phyloP scores from a whole-genome alignment of 2,113 vertebrate species.

The Mesocricetus auratus region DNA sequence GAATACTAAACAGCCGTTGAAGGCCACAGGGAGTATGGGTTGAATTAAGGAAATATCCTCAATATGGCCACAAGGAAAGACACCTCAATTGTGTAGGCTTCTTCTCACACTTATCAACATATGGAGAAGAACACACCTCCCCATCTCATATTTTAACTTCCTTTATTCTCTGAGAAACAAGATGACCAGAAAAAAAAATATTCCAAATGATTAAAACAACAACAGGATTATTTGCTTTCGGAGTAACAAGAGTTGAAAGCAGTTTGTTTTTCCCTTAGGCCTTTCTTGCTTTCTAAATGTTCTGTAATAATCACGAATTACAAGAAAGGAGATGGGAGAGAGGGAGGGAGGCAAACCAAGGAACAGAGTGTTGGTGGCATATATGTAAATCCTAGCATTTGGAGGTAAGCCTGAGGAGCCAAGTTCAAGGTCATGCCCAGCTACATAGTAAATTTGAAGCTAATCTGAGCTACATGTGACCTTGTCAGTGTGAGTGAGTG shows the following conservation, averaged over 20 bases:
- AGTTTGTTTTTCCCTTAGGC: conserved; percentile 19
- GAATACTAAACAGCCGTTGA: background rate
- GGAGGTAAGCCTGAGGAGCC: background rate
- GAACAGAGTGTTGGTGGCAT: background rate
- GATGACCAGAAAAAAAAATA: conserved; percentile 23
- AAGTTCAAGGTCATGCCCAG: background rate
- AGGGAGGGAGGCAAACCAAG: background rate
- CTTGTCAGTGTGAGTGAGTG: background rate
- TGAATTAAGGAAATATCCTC: background rate
- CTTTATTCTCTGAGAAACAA: conserved; percentile 37
- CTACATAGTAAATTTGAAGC: background rate
- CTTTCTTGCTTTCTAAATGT: conserved; percentile 52
- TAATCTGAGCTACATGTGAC: background rate
- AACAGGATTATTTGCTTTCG: conserved; percentile 6
- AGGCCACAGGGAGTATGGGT: background rate
- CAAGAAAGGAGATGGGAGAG: background rate
- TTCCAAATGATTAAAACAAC: background rate
- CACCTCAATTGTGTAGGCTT: background rate
- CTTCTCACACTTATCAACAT: background rate
- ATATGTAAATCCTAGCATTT: background rate
- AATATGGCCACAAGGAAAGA: background rate
- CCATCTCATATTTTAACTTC: background rate
- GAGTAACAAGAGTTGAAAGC: background rate
- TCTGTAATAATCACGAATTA: background rate
- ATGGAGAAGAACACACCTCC: background rate